A percentile compares a stretch with the other conserved stretches of the same genome.
Conservation (phyloP, 53 echinoderm and acorn worm species). For the Patiria pectinifera region DNA sequence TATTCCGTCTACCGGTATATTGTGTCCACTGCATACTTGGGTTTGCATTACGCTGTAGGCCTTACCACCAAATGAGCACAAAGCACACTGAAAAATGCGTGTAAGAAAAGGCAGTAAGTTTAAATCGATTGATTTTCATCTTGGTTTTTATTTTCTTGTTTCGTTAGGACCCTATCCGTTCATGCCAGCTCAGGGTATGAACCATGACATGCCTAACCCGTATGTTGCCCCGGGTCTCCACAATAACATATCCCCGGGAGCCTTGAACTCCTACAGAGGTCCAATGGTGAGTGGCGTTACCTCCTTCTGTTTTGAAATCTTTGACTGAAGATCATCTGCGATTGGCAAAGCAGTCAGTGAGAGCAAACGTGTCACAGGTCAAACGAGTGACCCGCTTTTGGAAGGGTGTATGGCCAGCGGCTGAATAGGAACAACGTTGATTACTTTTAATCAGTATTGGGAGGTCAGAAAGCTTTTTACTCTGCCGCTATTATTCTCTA, state of each 20-base stretch:
- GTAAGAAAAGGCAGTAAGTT: background rate
- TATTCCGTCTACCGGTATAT: too few relatives aligned
- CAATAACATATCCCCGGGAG: conserved; percentile 92
- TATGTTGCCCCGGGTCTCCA: conserved; percentile 88
- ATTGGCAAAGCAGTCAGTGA: background rate
- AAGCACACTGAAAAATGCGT: background rate
- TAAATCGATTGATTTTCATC: background rate
- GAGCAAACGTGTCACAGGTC: background rate
- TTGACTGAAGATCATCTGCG: background rate
- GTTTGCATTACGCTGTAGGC: too few relatives aligned
- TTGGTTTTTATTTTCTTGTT: background rate
- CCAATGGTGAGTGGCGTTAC: conserved; percentile 79
- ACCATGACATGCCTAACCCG: conserved; percentile 86
- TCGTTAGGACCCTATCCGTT: conserved; percentile 75
- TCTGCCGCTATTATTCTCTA: too few relatives aligned
- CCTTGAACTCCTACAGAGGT: conserved; percentile 85
- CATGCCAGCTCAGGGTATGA: conserved; percentile 78
- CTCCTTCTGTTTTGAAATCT: background rate
- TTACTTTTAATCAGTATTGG: too few relatives aligned
- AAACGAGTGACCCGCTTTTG: too few relatives aligned
- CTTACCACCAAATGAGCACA: background rate
- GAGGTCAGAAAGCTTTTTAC: too few relatives aligned
- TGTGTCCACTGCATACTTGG: too few relatives aligned
- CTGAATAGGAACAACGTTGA: too few relatives aligned
- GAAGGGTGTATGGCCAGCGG: too few relatives aligned